These are phyloP conservation scores for Cyphotilapia sp. DNA, from an alignment of 2,113 vertebrate genomes.

Conservation along the genomic window DNA sequence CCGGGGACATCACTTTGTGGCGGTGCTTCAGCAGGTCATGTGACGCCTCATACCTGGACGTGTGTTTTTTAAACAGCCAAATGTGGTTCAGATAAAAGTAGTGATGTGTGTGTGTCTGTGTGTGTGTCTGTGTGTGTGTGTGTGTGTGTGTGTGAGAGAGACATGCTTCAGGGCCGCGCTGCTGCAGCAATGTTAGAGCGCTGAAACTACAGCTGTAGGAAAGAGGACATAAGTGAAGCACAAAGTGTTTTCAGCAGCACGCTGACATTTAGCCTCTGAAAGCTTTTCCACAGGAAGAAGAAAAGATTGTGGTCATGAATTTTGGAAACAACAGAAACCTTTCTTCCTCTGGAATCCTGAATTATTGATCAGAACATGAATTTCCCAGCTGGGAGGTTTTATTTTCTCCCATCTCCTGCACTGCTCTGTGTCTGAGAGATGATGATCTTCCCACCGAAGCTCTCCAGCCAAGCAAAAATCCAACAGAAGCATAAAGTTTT, in stretches of 20 bases:
- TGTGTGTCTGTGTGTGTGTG: accelerated
- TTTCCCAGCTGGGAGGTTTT: neutral
- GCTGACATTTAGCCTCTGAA: neutral
- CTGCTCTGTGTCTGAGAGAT: neutral
- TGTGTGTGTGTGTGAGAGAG: accelerated
- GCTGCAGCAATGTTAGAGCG: neutral
- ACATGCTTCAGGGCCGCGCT: neutral
- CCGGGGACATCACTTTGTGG: neutral
- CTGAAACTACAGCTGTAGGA: neutral
- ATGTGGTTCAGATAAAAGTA: neutral
- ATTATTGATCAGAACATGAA: slow-evolving; percentile 4
- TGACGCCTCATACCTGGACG: neutral
- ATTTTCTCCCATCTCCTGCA: neutral
- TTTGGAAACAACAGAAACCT: neutral
- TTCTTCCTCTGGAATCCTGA: neutral
- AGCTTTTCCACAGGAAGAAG: neutral
- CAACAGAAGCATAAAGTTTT: neutral
- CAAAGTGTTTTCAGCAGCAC: neutral
- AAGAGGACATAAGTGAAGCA: neutral
- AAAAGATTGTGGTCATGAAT: neutral
- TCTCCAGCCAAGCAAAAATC: accelerated
- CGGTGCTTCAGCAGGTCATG: neutral
- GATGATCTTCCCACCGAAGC: neutral
- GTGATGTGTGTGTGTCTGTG: accelerated
- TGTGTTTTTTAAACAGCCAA: neutral